These are phyloP conservation scores for Celastrina argiolus DNA, from an alignment of 2,888 invertebrate genomes.

Conservation along the genomic window DNA sequence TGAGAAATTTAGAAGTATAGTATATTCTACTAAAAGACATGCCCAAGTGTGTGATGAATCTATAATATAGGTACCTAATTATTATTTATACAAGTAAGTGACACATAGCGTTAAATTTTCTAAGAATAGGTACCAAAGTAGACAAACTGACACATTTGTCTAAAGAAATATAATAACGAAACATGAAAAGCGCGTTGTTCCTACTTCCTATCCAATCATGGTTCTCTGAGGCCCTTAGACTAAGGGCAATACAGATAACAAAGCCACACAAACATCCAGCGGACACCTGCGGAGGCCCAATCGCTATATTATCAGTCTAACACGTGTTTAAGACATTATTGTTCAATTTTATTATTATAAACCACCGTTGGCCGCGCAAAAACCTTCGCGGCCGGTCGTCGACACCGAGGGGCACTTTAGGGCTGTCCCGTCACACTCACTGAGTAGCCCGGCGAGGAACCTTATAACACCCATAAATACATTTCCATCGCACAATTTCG, in stretches of 20 bases:
- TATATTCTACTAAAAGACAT: too few species aligned
- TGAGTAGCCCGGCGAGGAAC: slow-evolving; percentile 45
- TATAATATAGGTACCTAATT: too few species aligned
- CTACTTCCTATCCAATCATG: too few species aligned
- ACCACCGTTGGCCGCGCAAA: slow-evolving; percentile 67
- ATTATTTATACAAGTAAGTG: too few species aligned
- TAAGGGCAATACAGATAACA: neutral
- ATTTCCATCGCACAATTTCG: slow-evolving; percentile 32
- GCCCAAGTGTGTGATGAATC: too few species aligned
- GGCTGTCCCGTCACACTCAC: slow-evolving; percentile 63
- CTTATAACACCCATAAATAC: slow-evolving; percentile 44
- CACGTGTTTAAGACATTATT: slow-evolving; percentile 50
- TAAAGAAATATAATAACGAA: too few species aligned
- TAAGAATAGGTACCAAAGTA: too few species aligned
- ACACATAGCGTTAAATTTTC: too few species aligned
- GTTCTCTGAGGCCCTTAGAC: neutral
- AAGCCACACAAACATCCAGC: neutral
- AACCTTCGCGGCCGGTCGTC: slow-evolving; percentile 68
- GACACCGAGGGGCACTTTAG: slow-evolving; percentile 73
- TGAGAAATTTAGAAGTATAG: too few species aligned
- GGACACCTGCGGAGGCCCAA: neutral
- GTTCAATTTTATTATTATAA: slow-evolving; percentile 73
- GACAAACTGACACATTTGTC: too few species aligned
- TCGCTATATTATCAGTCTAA: neutral
- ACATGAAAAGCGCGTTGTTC: too few species aligned